Evolutionary conservation across 37 sponge, comb jelly and placozoan genomes (phyloP), one percentile per base, ranked within the genome.

Genomic region (Dysidea cf. avara): DNA sequence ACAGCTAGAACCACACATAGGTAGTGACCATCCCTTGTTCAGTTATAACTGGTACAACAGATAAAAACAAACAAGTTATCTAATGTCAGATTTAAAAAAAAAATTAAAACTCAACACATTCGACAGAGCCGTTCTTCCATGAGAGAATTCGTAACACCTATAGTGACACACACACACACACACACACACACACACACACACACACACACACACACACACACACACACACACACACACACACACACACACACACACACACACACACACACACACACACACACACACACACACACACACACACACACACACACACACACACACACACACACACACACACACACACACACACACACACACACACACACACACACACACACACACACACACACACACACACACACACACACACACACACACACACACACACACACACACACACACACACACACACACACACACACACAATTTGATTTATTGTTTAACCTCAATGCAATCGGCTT

Each of bases 171-270:
- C 36, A 26, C 32, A 63, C 64, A 63, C 64, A 63, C 53, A 59
- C 60, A 72, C 74, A 72, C 70, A 68, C 54, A 72, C 51, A 72
- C 51, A 52, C 51, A 53, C 53, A 72, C 60, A 54, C 43, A 72
- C 58, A 72, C 64, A 63, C 64, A 63, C 64, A 63, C 64, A 63
- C 64, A 63, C 64, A 63, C 64, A 63, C 64, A 63, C 64, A 63
- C 64, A 63, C 64, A 63, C 64, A 63, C 64, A 63, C 64, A 63
- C 64, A 63, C 64, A 63, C 64, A 63, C 64, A 63, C 64, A 63
- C 64, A 63, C 64, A 63, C 64, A 63, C 64, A 63, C 64, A 63
- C 64, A 63, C 64, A 63, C 64, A 63, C 64, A 63, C 64, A 63
- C 64, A 63, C 64, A 63, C 64, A 63, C 64, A 63, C 64, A 63